These are phyloP conservation scores for Telenomus remus DNA, from an alignment of 1,140 invertebrate species.

Conservation along the genomic window DNA sequence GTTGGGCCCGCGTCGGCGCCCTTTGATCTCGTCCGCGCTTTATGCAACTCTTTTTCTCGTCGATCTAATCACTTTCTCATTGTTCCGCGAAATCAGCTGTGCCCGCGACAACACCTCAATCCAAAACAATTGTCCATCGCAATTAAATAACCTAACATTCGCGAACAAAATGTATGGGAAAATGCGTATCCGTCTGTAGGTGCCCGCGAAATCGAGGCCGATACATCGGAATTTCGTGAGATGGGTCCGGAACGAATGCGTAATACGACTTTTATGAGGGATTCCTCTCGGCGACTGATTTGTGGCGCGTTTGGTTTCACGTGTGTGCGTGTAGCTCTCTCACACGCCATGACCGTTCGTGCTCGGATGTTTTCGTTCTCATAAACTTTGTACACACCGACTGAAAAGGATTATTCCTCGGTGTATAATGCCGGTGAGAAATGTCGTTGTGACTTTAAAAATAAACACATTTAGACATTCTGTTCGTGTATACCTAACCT, in stretches of 20 bases:
- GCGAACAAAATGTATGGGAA: slow-evolving; percentile 42
- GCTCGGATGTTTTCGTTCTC: slow-evolving; percentile 36
- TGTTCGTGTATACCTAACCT: background rate
- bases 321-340: slow-evolving; percentile 19
- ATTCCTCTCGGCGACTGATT: slow-evolving; percentile 69
- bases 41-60: slow-evolving; percentile 11
- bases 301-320: slow-evolving; percentile 62
- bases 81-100: slow-evolving; percentile 28
- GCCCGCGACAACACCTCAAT: too few relatives aligned
- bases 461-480: slow-evolving; percentile 23
- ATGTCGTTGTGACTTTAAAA: slow-evolving; percentile 44
- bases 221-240: slow-evolving; percentile 65
- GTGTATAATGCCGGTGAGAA: slow-evolving; percentile 44
- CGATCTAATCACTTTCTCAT: slow-evolving; percentile 46
- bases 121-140: too few relatives aligned
- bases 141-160: too few relatives aligned
- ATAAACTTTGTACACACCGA: slow-evolving; percentile 51
- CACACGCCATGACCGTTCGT: slow-evolving; percentile 28
- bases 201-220: slow-evolving; percentile 28
- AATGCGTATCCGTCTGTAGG: slow-evolving; percentile 15
- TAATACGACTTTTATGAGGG: slow-evolving; percentile 75
- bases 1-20: slow-evolving; percentile 22
- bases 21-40: slow-evolving; percentile 48
- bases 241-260: slow-evolving; percentile 72
- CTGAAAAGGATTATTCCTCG: slow-evolving; percentile 42